Evolutionary conservation across 1,140 invertebrate genomes (phyloP).

Genomic region (Condylostylus longicornis): DNA sequence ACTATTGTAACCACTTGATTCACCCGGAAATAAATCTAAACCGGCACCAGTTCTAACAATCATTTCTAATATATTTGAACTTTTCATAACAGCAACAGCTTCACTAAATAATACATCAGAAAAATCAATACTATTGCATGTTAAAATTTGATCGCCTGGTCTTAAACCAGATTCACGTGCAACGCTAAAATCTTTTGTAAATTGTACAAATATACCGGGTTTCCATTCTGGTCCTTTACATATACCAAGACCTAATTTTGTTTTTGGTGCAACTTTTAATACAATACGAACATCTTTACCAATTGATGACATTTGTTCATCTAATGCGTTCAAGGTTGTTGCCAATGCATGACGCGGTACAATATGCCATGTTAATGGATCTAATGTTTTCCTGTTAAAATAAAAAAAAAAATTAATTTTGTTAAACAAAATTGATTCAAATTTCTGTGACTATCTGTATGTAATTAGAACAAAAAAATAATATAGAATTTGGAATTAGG

Average conservation of each 20-base stretch:
- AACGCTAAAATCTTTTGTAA: slow-evolving; percentile 76
- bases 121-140: slow-evolving; percentile 74
- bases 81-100: slow-evolving; percentile 64
- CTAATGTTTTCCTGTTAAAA: slow-evolving; percentile 42
- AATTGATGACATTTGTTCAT: not conserved
- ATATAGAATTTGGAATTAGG: too few species aligned
- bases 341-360: slow-evolving; percentile 32
- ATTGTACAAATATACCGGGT: slow-evolving; percentile 78
- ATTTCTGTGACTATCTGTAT: too few species aligned
- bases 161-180: slow-evolving; percentile 73
- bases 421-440: too few species aligned
- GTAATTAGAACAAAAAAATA: too few species aligned
- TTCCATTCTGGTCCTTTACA: slow-evolving; percentile 73
- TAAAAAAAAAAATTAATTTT: too few species aligned
- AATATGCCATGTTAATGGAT: slow-evolving; percentile 63
- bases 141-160: slow-evolving; percentile 81
- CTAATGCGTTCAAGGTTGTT: not conserved
- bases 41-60: slow-evolving; percentile 56
- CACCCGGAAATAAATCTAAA: slow-evolving; percentile 57
- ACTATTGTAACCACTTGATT: slow-evolving; percentile 65
- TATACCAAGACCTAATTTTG: slow-evolving; percentile 56
- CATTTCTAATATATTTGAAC: slow-evolving; percentile 54
- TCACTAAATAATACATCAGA: slow-evolving; percentile 63
- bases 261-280: slow-evolving; percentile 46
- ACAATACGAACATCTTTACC: slow-evolving; percentile 40